Percentiles rank a stretch among this genome's conserved stretches.
Conservation (phyloP, 2,888 invertebrate genomes). For the Torymus tubicola region DNA sequence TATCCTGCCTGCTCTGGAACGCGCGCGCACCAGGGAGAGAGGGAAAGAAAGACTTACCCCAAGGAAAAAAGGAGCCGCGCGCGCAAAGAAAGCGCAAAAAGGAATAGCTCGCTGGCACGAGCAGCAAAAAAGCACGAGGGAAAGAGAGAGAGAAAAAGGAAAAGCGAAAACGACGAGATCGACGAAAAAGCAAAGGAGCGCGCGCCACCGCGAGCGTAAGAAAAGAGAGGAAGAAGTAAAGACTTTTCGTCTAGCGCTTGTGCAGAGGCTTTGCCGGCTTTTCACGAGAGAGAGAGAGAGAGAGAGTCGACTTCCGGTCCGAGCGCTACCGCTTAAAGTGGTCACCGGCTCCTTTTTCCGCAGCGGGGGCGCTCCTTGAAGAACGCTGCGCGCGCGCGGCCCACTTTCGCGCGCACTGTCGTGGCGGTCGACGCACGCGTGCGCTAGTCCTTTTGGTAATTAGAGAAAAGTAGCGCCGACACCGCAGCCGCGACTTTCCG, state of each 20-base stretch:
- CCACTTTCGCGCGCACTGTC: background rate
- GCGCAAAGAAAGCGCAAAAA: background rate
- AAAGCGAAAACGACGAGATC: background rate
- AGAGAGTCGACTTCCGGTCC: conserved; percentile 57
- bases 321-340: conserved; percentile 56
- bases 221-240: conserved; percentile 28
- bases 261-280: conserved; percentile 54
- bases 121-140: background rate
- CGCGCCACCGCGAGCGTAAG: background rate
- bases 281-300: conserved; percentile 31
- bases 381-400: background rate
- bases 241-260: conserved; percentile 47
- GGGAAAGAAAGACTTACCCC: background rate
- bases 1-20: too few relatives aligned
- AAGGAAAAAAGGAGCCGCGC: background rate
- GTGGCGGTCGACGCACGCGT: background rate
- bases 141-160: background rate
- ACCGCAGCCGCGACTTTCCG: conserved; percentile 15
- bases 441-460: conserved; percentile 47
- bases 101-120: background rate
- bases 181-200: background rate
- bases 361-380: background rate
- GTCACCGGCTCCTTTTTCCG: conserved; percentile 36
- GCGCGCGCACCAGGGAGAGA: too few relatives aligned
- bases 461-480: conserved; percentile 44